These are phyloP conservation scores for Xestia ashworthii DNA, from an alignment of 2,888 invertebrate species.

Conservation along the genomic window DNA sequence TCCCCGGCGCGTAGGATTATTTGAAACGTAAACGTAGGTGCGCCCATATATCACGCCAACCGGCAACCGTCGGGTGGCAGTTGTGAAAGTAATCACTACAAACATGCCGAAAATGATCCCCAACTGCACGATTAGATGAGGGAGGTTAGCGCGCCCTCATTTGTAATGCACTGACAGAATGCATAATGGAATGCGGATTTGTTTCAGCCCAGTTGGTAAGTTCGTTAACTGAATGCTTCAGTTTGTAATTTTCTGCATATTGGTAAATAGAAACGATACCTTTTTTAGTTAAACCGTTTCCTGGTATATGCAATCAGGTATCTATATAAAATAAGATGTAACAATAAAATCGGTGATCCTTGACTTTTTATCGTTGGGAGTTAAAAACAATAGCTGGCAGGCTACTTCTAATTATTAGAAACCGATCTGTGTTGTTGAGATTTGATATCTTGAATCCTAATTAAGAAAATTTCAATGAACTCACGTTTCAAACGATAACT, in stretches of 20 bases:
- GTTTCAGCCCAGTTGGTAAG: constrained; percentile 69
- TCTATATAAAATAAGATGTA: not conserved
- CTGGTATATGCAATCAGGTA: not conserved
- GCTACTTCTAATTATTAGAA: not conserved
- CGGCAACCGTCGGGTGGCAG: constrained; percentile 77
- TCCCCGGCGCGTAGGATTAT: constrained; percentile 82
- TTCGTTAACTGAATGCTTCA: constrained; percentile 61
- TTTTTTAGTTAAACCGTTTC: not conserved
- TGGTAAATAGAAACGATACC: constrained; percentile 21
- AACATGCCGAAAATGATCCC: constrained; percentile 84
- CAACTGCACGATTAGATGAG: constrained; percentile 72
- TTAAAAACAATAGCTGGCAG: not conserved
- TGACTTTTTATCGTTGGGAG: not conserved
- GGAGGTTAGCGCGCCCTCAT: constrained; percentile 72
- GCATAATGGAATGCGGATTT: constrained; percentile 76
- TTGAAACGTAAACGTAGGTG: constrained; percentile 85
- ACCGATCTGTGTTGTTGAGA: not conserved
- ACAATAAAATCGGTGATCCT: not conserved
- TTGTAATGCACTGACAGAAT: constrained; percentile 85
- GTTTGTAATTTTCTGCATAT: constrained; percentile 40
- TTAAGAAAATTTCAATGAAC: not conserved
- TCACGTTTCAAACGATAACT: not conserved
- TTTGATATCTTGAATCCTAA: not conserved
- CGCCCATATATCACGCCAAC: constrained; percentile 82
- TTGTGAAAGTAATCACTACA: constrained; percentile 85